Conservation (phyloP, 2,113 vertebrate genomes). For the Empidonax traillii region DNA sequence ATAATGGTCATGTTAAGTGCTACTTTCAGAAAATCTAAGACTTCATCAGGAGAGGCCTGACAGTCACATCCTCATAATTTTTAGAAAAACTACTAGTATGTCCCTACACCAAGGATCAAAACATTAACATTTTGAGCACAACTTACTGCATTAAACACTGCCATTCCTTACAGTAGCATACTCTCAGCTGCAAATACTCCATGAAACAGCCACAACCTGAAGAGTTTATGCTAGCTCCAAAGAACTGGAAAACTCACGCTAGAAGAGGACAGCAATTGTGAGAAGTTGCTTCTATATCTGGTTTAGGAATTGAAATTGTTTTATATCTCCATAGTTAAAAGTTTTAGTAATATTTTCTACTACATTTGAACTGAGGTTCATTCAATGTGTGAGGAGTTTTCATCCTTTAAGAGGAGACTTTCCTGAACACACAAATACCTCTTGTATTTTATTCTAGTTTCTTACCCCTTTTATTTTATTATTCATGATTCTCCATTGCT, state of each 20-base stretch:
- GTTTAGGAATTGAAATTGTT: background rate
- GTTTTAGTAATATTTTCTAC: background rate
- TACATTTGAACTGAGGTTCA: fast-evolving
- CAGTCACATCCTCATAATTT: background rate
- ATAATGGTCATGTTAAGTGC: background rate
- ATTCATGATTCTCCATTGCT: background rate
- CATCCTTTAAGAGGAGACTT: background rate
- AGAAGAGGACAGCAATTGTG: background rate
- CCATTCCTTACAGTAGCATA: background rate
- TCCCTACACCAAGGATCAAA: fast-evolving
- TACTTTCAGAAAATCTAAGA: background rate
- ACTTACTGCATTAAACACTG: background rate
- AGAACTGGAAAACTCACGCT: background rate
- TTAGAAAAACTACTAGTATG: background rate
- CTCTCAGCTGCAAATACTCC: background rate
- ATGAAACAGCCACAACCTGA: background rate
- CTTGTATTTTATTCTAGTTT: background rate
- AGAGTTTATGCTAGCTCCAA: background rate
- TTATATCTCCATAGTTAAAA: background rate
- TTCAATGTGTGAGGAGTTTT: background rate
- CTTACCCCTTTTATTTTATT: background rate
- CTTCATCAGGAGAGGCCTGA: background rate
- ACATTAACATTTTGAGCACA: background rate
- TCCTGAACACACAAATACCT: background rate
- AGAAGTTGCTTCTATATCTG: background rate